Conservation (phyloP, 2,797 vertebrate genomes). For the Peromyscus attwateri region DNA sequence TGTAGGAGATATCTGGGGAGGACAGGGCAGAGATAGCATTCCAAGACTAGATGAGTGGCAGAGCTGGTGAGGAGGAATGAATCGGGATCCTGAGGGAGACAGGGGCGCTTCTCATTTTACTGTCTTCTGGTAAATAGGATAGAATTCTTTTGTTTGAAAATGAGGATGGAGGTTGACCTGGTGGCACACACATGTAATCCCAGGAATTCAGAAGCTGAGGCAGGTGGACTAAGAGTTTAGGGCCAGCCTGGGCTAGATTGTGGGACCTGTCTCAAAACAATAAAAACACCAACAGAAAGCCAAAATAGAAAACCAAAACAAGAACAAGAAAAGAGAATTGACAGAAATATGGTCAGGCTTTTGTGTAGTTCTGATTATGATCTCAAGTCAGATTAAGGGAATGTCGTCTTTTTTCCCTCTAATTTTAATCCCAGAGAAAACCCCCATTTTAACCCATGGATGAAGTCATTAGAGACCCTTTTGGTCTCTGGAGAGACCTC, state of each 20-base stretch:
- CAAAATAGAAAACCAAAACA: background rate
- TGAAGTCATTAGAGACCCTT: constrained; percentile 11
- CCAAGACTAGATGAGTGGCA: too few relatives aligned
- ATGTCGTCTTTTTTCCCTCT: background rate
- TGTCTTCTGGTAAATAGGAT: background rate
- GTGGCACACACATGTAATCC: background rate
- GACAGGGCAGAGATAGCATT: background rate
- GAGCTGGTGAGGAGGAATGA: fast-evolving
- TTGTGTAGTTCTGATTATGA: constrained; percentile 3
- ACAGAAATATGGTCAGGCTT: background rate
- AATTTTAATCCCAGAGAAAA: background rate
- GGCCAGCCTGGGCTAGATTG: background rate
- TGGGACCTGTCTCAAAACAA: background rate
- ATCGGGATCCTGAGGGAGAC: too few relatives aligned
- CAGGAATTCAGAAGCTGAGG: background rate
- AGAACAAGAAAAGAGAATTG: background rate
- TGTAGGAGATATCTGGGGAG: background rate
- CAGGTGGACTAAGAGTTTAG: background rate
- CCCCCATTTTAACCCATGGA: background rate
- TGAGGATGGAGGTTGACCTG: background rate
- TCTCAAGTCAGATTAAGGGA: constrained; percentile 18
- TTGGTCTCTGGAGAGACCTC: background rate
- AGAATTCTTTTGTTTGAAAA: constrained; percentile 7
- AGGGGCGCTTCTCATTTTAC: background rate
- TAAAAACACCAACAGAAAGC: background rate